Conservation (phyloP, 2,888 invertebrate genomes). For the Incurvaria masculella region DNA sequence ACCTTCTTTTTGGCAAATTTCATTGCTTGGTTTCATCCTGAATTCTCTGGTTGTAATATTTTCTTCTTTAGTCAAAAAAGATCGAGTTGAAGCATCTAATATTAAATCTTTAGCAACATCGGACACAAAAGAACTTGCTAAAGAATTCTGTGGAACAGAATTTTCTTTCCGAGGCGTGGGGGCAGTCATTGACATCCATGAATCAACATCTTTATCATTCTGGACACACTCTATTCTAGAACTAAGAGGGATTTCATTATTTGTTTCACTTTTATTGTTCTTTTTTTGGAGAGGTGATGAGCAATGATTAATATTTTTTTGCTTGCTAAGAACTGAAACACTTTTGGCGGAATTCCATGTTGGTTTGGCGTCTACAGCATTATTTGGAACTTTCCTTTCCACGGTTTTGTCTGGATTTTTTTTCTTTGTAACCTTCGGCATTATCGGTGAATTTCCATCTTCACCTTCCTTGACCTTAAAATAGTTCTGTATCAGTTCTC, state of each 20-base stretch:
- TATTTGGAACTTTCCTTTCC: conserved; percentile 27
- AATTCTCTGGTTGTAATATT: too few relatives aligned
- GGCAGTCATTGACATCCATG: conserved; percentile 49
- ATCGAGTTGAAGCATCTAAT: too few relatives aligned
- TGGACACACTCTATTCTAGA: conserved; percentile 42
- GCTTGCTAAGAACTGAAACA: not conserved
- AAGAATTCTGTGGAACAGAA: too few relatives aligned
- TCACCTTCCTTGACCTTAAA: conserved; percentile 41
- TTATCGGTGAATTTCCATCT: conserved; percentile 20
- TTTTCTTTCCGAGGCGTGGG: conserved; percentile 40
- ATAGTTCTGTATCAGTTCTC: conserved; percentile 46
- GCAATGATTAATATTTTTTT: not conserved
- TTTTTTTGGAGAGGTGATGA: not conserved
- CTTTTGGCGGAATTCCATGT: conserved; percentile 28
- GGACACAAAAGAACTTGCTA: too few relatives aligned
- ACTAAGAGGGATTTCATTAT: conserved; percentile 31
- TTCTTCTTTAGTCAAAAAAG: too few relatives aligned
- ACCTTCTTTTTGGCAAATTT: conserved; percentile 1
- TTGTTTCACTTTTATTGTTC: not conserved
- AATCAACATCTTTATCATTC: conserved; percentile 47
- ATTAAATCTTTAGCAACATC: too few relatives aligned
- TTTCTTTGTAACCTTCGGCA: not conserved
- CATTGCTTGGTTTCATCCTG: too few relatives aligned
- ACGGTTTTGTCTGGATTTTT: conserved; percentile 27
- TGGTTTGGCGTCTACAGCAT: conserved; percentile 20